Conservation (phyloP, 2,797 vertebrate genomes). For the Silurus aristotelis region DNA sequence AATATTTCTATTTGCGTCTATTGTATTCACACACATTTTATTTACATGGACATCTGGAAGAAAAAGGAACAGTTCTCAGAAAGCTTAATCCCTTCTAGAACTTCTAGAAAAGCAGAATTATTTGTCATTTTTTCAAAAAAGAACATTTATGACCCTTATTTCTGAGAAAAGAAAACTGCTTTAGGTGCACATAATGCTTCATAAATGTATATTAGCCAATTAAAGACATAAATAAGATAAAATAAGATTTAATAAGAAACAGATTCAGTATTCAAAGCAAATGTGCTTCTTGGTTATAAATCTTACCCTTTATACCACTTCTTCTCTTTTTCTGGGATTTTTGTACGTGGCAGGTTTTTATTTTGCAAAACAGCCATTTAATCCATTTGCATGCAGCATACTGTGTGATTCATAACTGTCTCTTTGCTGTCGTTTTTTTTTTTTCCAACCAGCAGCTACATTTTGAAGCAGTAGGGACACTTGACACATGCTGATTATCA, state of each 20-base stretch:
- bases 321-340: neutral
- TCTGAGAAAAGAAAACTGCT: neutral
- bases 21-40: neutral
- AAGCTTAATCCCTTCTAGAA: too few species aligned
- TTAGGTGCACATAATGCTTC: neutral
- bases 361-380: neutral
- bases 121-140: neutral
- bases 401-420: conserved; percentile 53
- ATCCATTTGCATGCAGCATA: conserved; percentile 28
- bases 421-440: conserved; percentile 32
- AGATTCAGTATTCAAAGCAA: neutral
- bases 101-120: neutral
- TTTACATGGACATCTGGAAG: neutral
- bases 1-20: neutral
- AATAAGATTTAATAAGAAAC: too few species aligned
- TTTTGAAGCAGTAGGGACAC: conserved; percentile 41
- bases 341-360: neutral
- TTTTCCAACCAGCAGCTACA: conserved; percentile 39
- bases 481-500: conserved; percentile 37
- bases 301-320: neutral
- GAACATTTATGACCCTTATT: neutral
- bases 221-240: neutral
- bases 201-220: neutral
- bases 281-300: neutral
- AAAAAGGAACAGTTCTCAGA: too few species aligned